A percentile compares a stretch with the other conserved stretches of the same genome.
Conservation (phyloP, 2,113 vertebrate genomes). For the Pica pica region DNA sequence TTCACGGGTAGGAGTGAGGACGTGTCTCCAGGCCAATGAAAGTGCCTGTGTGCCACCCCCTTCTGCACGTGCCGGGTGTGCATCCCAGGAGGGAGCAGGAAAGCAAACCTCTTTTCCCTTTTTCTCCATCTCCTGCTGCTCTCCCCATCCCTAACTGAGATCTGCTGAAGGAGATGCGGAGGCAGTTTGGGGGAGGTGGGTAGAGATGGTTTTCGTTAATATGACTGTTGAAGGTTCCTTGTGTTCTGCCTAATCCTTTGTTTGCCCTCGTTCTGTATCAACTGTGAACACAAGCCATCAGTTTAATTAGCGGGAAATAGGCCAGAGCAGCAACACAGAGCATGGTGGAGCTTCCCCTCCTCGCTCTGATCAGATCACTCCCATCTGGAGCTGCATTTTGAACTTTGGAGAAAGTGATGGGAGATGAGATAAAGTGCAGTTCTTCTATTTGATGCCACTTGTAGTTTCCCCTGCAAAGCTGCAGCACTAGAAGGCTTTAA, state of each 20-base stretch:
- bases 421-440: not conserved
- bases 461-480: not conserved
- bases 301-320: not conserved
- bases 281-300: not conserved
- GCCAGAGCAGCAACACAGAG: not conserved
- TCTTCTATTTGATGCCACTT: not conserved
- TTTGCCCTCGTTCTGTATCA: not conserved
- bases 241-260: not conserved
- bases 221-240: not conserved
- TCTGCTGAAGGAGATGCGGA: not conserved
- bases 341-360: not conserved
- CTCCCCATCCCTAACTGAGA: not conserved
- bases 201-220: not conserved
- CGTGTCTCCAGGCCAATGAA: fast-evolving
- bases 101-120: not conserved
- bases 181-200: not conserved
- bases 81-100: not conserved
- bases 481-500: not conserved
- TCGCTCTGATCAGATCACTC: not conserved
- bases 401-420: not conserved
- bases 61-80: not conserved
- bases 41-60: not conserved
- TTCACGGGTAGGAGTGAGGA: not conserved
- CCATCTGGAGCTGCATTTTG: not conserved
- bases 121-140: not conserved